These are phyloP conservation scores for Gavia stellata DNA, from an alignment of 2,113 vertebrate species.

Conservation along the genomic window DNA sequence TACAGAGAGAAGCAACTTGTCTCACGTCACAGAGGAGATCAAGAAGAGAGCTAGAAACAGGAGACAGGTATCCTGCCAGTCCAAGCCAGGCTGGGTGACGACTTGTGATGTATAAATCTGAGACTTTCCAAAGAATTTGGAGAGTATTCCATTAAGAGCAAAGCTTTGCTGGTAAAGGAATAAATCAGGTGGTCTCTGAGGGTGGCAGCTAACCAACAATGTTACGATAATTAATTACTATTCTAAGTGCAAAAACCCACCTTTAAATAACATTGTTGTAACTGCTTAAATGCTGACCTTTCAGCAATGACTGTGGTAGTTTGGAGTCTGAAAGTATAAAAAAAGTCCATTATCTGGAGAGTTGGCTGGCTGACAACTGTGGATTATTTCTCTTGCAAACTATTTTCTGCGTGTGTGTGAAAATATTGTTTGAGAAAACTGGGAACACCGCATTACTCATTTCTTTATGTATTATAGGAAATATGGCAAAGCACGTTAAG, in stretches of 20 bases:
- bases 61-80: background rate
- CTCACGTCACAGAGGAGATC: background rate
- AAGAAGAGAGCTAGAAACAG: background rate
- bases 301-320: background rate
- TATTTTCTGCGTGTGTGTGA: background rate
- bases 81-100: background rate
- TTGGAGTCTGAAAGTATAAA: background rate
- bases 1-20: background rate
- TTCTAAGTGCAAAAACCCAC: background rate
- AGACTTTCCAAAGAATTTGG: background rate
- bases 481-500: background rate
- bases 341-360: background rate
- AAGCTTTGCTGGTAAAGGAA: background rate
- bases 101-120: background rate
- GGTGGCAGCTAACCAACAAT: background rate
- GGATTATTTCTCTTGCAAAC: background rate
- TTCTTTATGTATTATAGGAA: background rate
- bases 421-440: background rate
- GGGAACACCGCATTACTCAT: background rate
- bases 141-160: background rate
- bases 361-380: background rate
- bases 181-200: background rate
- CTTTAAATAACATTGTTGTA: background rate
- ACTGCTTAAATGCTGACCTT: background rate
- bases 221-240: background rate